Base-by-base conservation (phyloP, 2,797 vertebrate species). In the Sebastiscus albofasciatus region DNA sequence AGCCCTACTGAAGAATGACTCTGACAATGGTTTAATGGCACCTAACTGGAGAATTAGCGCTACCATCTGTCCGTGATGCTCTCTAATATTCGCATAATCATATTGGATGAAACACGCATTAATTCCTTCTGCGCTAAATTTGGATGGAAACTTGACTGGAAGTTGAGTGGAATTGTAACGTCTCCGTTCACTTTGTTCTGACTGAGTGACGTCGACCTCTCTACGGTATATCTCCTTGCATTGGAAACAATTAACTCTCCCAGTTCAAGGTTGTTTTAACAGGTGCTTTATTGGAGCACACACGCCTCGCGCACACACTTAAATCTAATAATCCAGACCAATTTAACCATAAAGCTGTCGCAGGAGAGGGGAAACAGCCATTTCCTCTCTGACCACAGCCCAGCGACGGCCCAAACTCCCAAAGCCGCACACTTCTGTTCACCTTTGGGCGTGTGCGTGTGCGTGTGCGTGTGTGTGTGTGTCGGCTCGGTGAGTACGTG, bases 231-330 rank as follows among this genome's bases (percentile, higher is more conserved):
- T 84, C 75, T 81, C 65, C 68, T 62, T 72, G 55, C 62, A 60
- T 69, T 76, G 70, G 77, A 72, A 76, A 82, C 88, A 86, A 85
- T 92, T 79, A 80, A 77, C 69, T 82, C 52, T 75, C 18, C 42
- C 72, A 69, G 79, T 79, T 88, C 69, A 72, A 18, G 81, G 69
- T 83, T 94, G 93, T 94, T 94, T 94, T 91, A 93, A 93, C 92
- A 94, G 91, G 90, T 94, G 93, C 85, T 79, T 79, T 71, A 83
- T 86, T 77, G 82, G 82, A 83, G 65, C 39, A 22, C 77, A 10
- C 79, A 8, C 7, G 72, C 77, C 84, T 76, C 52, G 67, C 75
- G 76, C 75, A 39, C 87, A 67, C 89, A 90, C 85, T 92, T 90
- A 89, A 88, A 89, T 89, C 80, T 88, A 93, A 91, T 92, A 90